Evolutionary conservation across 2,113 vertebrate genomes (phyloP).

Genomic region (Damaliscus lunatus): DNA sequence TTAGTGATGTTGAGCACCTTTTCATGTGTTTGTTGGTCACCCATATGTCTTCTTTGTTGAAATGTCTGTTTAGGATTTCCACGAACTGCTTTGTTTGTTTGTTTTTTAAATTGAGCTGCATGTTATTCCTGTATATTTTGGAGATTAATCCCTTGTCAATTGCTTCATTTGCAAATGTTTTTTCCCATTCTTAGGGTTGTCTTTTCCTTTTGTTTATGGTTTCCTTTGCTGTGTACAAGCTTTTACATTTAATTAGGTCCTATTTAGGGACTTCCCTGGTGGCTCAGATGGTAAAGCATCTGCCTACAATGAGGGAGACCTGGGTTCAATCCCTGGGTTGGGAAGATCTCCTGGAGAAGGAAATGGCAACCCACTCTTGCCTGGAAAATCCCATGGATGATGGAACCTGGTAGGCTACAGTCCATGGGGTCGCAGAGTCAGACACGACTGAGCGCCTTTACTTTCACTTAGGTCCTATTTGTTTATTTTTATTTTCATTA

Average conservation of each 20-base stretch:
- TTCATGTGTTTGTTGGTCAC: background rate
- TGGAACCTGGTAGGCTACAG: background rate
- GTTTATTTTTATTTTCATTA: background rate
- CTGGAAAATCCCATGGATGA: background rate
- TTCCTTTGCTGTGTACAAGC: background rate
- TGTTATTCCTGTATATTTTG: background rate
- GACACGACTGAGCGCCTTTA: background rate
- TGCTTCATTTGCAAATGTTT: background rate
- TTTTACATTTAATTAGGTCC: background rate
- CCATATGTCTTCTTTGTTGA: background rate
- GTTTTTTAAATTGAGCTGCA: background rate
- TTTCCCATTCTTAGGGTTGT: background rate
- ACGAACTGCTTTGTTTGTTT: background rate
- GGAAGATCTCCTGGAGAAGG: background rate
- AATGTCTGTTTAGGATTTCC: background rate
- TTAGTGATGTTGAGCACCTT: background rate
- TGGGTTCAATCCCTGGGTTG: background rate
- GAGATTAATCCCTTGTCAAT: background rate
- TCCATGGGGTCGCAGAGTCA: background rate
- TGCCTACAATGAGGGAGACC: background rate
- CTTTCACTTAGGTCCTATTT: background rate
- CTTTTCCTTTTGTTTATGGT: background rate
- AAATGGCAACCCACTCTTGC: background rate
- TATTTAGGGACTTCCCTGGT: background rate
- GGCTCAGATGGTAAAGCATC: background rate